These are phyloP conservation scores for Nibea albiflora DNA, from an alignment of 2,113 vertebrate genomes.

Conservation along the genomic window DNA sequence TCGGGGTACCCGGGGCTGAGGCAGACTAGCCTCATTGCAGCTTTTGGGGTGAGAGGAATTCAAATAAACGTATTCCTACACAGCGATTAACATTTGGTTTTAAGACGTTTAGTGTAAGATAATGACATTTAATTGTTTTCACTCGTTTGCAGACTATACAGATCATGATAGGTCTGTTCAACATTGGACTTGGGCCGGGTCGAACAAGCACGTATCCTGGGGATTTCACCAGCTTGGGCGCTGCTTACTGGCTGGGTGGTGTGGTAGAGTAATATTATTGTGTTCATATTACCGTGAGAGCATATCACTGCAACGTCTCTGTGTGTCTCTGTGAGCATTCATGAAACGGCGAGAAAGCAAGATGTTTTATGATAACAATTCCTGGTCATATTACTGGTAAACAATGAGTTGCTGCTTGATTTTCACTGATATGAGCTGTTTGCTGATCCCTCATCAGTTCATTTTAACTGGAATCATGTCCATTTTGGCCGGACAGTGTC, in stretches of 20 bases:
- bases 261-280: constrained; percentile 55
- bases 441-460: constrained; percentile 57
- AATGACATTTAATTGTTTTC: background rate
- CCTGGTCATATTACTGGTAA: background rate
- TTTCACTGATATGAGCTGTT: background rate
- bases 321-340: background rate
- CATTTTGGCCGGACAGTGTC: constrained; percentile 63
- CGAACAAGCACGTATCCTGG: constrained; percentile 35
- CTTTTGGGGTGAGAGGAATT: constrained; percentile 66
- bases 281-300: background rate
- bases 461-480: constrained; percentile 68
- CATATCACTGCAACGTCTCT: background rate
- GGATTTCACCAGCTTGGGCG: constrained; percentile 25
- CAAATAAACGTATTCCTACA: too few relatives aligned
- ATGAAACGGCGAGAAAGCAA: background rate
- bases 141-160: constrained; percentile 65
- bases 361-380: too few relatives aligned
- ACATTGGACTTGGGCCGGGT: constrained; percentile 67
- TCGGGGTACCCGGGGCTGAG: constrained; percentile 18
- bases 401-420: background rate
- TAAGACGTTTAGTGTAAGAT: background rate
- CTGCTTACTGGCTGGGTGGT: constrained; percentile 72
- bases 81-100: background rate
- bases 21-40: constrained; percentile 1
- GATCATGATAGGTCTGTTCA: constrained; percentile 76